Base-by-base conservation (phyloP, 2,797 vertebrate species). In the Parambassis ranga region DNA sequence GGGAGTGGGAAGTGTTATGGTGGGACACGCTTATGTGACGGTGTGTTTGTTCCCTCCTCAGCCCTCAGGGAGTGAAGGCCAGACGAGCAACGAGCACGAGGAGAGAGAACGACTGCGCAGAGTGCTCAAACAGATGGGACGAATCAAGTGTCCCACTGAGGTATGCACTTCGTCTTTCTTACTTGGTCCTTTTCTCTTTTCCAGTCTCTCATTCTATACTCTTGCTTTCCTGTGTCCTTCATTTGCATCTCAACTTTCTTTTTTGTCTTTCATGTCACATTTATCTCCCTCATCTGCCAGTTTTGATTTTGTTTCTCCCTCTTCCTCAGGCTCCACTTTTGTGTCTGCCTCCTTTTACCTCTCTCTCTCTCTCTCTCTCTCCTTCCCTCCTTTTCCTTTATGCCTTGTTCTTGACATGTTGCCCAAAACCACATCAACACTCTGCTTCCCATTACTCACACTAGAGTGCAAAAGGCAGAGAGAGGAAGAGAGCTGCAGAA, bases 111-210 rank as follows among this genome's bases (percentile, higher is more conserved):
- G 94, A 69, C 93, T 98, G 75, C 94, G 95, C 58, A 92, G 94
- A 79, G 92, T 97, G 70, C 94, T 98, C 75, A 98, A 98, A 91
- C 96, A 98, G 92, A 98, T 97, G 95, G 96, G 97, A 77, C 92
- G 94, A 89, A 94, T 98, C 81, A 98, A 96, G 86, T 98, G 97
- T 87, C 94, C 95, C 49, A 95, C 92, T 80, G 94, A 98, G 95
- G 97, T 98, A 95, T 79, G 83, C 52, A 28, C 53, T 70, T 55
- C 32, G 41, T 70, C 59, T 48, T 39, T 72, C 49, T 63, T 47
- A 43, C 50, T 3, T 18, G 27, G 37, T 72, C 53, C 36, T 28
- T 69, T 55, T 55, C 59, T 67, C 42, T 58, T 53, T 49, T 55
- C 30, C 28, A 57, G 47, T 48, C 65, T 73, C 43, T 47, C 18